Percentiles rank a stretch among this genome's conserved stretches.
These are phyloP conservation scores for Euglossa dilemma DNA, from an alignment of 1,140 invertebrate genomes.

Conservation along the genomic window DNA sequence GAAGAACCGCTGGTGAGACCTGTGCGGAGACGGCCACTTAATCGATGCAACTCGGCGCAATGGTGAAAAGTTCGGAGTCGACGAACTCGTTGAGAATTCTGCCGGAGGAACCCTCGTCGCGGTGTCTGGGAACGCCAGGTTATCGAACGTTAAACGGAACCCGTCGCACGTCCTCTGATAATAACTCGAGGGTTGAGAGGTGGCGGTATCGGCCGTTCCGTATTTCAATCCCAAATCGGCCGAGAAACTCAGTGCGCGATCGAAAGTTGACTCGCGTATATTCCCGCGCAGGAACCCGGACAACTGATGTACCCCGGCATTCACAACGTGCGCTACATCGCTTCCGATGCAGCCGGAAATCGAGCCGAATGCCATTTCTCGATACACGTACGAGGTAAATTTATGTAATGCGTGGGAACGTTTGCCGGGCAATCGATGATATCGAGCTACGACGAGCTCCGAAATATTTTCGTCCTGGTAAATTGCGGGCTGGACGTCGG, in stretches of 20 bases:
- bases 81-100: not conserved
- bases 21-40: not conserved
- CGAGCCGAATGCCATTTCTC: conserved; percentile 85
- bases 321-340: conserved; percentile 86
- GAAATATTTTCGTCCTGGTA: not conserved
- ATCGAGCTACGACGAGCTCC: conserved; percentile 32
- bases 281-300: conserved; percentile 83
- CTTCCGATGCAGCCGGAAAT: conserved; percentile 85
- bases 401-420: conserved; percentile 38
- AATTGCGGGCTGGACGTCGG: not conserved
- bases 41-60: not conserved
- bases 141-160: not conserved
- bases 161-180: not conserved
- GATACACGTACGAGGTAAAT: conserved; percentile 84
- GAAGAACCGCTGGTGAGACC: not conserved
- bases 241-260: not conserved
- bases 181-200: not conserved
- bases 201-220: not conserved
- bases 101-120: not conserved
- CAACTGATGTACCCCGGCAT: conserved; percentile 83
- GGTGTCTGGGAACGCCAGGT: not conserved
- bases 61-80: not conserved
- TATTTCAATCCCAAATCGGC: conserved; percentile 33
- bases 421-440: conserved; percentile 26
- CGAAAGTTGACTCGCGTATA: conserved; percentile 60